Evolutionary conservation across 2,888 invertebrate genomes (phyloP).

Genomic region (Saturnia japonica): DNA sequence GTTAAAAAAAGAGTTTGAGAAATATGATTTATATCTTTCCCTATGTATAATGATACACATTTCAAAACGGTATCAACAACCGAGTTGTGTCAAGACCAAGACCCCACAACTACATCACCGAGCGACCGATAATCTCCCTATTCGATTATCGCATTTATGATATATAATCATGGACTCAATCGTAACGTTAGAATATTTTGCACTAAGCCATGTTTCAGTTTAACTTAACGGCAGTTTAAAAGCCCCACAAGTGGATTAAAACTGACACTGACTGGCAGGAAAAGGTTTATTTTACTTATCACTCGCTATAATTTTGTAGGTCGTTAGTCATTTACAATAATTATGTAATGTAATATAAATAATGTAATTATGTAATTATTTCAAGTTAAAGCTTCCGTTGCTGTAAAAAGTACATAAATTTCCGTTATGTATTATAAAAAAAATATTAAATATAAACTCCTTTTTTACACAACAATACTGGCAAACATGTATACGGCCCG

Average conservation of each 20-base stretch:
- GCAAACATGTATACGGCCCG: no score
- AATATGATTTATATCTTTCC: neutral
- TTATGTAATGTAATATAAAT: no score
- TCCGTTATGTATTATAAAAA: no score
- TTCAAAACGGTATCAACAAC: neutral
- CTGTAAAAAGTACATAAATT: no score
- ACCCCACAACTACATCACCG: slow-evolving; percentile 33
- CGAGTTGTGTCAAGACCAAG: slow-evolving; percentile 9
- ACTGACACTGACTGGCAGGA: neutral
- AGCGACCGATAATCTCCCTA: slow-evolving; percentile 64
- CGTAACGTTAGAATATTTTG: neutral
- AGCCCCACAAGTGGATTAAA: neutral
- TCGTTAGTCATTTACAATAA: neutral
- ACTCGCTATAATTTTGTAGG: neutral
- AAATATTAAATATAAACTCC: no score
- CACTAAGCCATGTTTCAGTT: neutral
- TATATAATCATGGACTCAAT: slow-evolving; percentile 9
- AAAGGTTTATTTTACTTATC: neutral
- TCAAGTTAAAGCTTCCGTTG: no score
- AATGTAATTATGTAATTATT: no score
- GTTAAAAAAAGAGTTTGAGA: slow-evolving; percentile 2
- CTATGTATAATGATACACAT: slow-evolving; percentile 1
- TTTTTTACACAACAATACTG: no score
- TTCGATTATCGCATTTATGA: slow-evolving; percentile 47
- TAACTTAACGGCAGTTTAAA: neutral